Percentiles rank a stretch among this genome's conserved stretches.
These are phyloP conservation scores for Ephialtes manifestator DNA, from an alignment of 2,888 invertebrate genomes.

Conservation along the genomic window DNA sequence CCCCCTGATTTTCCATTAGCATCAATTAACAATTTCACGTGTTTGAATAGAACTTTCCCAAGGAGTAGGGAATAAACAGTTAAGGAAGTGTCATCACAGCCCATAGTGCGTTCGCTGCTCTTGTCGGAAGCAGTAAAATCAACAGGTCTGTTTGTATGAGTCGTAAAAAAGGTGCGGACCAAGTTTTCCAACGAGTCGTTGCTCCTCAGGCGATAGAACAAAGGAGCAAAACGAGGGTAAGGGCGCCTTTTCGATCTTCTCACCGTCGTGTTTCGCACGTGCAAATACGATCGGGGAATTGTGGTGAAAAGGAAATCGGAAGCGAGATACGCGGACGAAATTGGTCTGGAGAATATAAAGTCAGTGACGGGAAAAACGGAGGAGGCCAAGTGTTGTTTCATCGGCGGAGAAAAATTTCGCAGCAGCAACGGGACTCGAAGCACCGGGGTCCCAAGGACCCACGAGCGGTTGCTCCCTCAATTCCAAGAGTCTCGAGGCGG, in stretches of 20 bases:
- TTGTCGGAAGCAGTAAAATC: slow-evolving; percentile 60
- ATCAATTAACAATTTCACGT: not conserved
- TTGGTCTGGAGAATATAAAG: slow-evolving; percentile 5
- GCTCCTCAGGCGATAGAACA: not conserved
- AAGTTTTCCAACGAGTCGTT: slow-evolving; percentile 41
- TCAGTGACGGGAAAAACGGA: not conserved
- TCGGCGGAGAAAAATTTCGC: slow-evolving; percentile 51
- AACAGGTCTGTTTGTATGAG: slow-evolving; percentile 69
- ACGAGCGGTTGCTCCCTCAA: slow-evolving; percentile 41
- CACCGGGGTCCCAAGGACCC: slow-evolving; percentile 61
- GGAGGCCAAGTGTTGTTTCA: slow-evolving; percentile 23
- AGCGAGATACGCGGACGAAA: not conserved
- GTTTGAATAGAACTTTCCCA: not conserved
- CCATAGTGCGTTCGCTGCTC: not conserved
- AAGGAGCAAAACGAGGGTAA: not conserved
- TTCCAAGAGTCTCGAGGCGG: slow-evolving; percentile 41
- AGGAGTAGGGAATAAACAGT: not conserved
- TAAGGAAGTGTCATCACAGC: not conserved
- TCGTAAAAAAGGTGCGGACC: slow-evolving; percentile 55
- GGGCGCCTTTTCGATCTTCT: not conserved
- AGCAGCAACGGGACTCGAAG: slow-evolving; percentile 70
- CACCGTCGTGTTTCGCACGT: not conserved
- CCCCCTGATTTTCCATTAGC: no score
- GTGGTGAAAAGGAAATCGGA: not conserved
- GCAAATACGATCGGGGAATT: not conserved